These are phyloP conservation scores for Maccullochella peelii DNA, from an alignment of 2,113 vertebrate genomes.

Conservation along the genomic window DNA sequence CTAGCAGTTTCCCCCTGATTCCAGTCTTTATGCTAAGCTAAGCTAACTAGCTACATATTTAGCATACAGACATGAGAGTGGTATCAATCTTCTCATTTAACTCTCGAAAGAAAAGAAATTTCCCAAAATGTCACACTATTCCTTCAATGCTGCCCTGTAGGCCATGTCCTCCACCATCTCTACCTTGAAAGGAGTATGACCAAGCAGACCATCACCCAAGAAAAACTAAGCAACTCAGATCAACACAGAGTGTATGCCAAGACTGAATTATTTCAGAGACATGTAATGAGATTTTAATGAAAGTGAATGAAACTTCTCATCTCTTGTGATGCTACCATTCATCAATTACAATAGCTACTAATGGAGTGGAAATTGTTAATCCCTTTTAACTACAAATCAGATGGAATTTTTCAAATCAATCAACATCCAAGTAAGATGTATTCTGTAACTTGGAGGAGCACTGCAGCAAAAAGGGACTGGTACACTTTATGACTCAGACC, in stretches of 20 bases:
- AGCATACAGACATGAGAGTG: no score
- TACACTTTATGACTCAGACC: not conserved
- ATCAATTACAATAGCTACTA: slow-evolving; percentile 70
- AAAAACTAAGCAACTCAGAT: slow-evolving; percentile 29
- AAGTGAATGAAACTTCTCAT: slow-evolving; percentile 75
- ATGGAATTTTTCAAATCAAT: slow-evolving; percentile 58
- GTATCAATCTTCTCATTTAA: not conserved
- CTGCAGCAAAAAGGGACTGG: not conserved
- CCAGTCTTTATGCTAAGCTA: not conserved
- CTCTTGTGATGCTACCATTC: slow-evolving; percentile 65
- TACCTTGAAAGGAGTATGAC: not conserved
- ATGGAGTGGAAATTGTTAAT: slow-evolving; percentile 77
- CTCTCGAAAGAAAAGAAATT: not conserved
- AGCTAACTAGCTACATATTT: not conserved
- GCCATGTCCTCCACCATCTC: not conserved
- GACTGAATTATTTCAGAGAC: slow-evolving; percentile 61
- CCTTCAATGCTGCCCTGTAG: not conserved
- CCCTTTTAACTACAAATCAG: slow-evolving; percentile 67
- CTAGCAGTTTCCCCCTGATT: no score
- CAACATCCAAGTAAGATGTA: slow-evolving; percentile 54
- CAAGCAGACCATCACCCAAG: not conserved
- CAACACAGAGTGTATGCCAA: slow-evolving; percentile 31
- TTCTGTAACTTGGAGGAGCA: slow-evolving; percentile 9
- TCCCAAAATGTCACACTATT: not conserved
- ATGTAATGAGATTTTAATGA: slow-evolving; percentile 79